Evolutionary conservation across 1,140 invertebrate genomes (phyloP).

Genomic region (Drosophila triauraria): DNA sequence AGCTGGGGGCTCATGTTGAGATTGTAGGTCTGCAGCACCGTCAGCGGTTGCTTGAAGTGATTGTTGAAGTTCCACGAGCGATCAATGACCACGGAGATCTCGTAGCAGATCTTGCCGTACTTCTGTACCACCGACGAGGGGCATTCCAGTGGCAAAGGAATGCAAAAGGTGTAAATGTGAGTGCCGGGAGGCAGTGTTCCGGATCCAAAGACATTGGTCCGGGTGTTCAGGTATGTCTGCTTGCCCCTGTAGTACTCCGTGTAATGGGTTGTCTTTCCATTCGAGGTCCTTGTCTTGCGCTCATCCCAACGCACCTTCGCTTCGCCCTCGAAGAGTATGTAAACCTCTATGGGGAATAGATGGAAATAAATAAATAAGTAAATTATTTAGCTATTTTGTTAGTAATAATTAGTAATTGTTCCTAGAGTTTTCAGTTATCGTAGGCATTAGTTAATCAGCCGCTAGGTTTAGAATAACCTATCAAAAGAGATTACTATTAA

Average conservation of each 20-base stretch:
- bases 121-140: slow-evolving; percentile 90
- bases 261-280: slow-evolving; percentile 49
- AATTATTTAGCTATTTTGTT: too few relatives aligned
- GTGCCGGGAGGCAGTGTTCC: slow-evolving; percentile 61
- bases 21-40: slow-evolving; percentile 90
- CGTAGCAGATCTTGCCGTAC: slow-evolving; percentile 89
- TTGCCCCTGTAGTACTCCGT: slow-evolving; percentile 57
- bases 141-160: slow-evolving; percentile 86
- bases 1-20: slow-evolving; percentile 87
- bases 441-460: too few relatives aligned
- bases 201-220: slow-evolving; percentile 43
- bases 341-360: slow-evolving; percentile 45
- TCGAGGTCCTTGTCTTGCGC: slow-evolving; percentile 25
- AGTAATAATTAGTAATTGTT: neutral
- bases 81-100: slow-evolving; percentile 88
- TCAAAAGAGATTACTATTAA: too few relatives aligned
- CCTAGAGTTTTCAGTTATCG: too few relatives aligned
- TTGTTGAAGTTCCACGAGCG: slow-evolving; percentile 91
- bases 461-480: too few relatives aligned
- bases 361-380: neutral
- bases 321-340: slow-evolving; percentile 67
- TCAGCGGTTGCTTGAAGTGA: slow-evolving; percentile 89
- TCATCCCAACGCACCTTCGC: slow-evolving; percentile 76
- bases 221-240: slow-evolving; percentile 55
- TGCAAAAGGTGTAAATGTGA: slow-evolving; percentile 69